Percentiles rank a stretch among this genome's conserved stretches.
Evolutionary conservation across 2,888 invertebrate genomes (phyloP).

Genomic region (Listrodromus nycthemerus): DNA sequence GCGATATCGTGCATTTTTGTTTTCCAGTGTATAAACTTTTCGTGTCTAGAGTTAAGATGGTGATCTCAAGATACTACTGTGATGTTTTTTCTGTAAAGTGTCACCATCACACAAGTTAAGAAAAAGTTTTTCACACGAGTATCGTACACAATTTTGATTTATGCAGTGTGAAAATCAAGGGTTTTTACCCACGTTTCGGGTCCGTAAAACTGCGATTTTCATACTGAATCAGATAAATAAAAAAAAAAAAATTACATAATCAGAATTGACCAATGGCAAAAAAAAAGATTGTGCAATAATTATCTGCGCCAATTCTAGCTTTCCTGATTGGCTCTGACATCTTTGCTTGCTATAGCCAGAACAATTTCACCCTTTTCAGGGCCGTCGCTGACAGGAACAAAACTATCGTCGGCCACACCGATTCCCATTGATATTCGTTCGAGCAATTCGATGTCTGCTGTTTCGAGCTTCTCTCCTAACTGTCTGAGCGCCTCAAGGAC

Average conservation of each 20-base stretch:
- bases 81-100: too few species aligned
- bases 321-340: conserved; percentile 76
- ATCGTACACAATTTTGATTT: too few species aligned
- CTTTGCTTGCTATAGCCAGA: conserved; percentile 76
- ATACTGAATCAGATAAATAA: too few species aligned
- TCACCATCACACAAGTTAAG: too few species aligned
- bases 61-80: too few species aligned
- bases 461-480: conserved; percentile 85
- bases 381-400: conserved; percentile 84
- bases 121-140: too few species aligned
- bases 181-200: too few species aligned
- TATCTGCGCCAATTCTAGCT: conserved; percentile 52
- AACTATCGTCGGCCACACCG: conserved; percentile 82
- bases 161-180: too few species aligned
- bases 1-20: background rate
- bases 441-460: conserved; percentile 85
- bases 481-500: conserved; percentile 85
- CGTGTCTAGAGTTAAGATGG: background rate
- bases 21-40: background rate
- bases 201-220: too few species aligned
- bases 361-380: conserved; percentile 76
- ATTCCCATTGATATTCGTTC: conserved; percentile 83
- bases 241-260: background rate
- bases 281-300: conserved; percentile 7
- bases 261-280: conserved; percentile 24